Evolutionary conservation across 2,113 vertebrate species (phyloP).

Genomic region (Collichthys lucidus): DNA sequence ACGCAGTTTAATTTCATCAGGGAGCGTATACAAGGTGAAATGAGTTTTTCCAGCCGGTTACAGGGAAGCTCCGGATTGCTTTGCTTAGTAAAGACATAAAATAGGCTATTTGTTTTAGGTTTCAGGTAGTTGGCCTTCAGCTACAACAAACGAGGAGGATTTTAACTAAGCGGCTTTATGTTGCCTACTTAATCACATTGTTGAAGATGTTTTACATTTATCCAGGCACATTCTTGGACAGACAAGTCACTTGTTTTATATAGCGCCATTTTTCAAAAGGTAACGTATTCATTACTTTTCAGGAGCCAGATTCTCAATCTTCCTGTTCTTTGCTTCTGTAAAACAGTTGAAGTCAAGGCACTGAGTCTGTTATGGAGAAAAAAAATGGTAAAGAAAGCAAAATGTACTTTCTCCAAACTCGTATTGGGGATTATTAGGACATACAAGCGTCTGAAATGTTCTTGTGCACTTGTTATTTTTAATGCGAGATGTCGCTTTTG

Average conservation of each 20-base stretch:
- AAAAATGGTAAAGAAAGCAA: neutral
- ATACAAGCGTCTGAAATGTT: neutral
- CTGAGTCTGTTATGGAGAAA: neutral
- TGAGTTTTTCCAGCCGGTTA: slow-evolving; percentile 3
- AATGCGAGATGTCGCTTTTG: neutral
- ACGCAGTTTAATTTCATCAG: slow-evolving; percentile 18
- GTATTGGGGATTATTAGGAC: neutral
- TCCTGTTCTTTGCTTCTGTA: slow-evolving; percentile 2
- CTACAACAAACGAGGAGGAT: slow-evolving; percentile 5
- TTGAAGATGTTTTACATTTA: slow-evolving; percentile 26
- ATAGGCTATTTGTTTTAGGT: neutral
- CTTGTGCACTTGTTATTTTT: neutral
- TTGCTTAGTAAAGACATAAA: neutral
- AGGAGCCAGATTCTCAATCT: slow-evolving; percentile 10
- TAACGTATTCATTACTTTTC: slow-evolving; percentile 40
- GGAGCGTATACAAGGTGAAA: slow-evolving; percentile 4
- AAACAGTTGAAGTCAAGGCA: neutral
- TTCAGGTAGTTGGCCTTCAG: slow-evolving; percentile 4
- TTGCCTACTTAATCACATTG: slow-evolving; percentile 22
- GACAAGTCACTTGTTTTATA: slow-evolving; percentile 42
- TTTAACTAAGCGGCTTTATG: slow-evolving; percentile 8
- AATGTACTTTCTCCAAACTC: neutral
- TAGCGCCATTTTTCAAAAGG: slow-evolving; percentile 31
- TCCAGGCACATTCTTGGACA: slow-evolving; percentile 25
- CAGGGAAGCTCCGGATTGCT: neutral